Evolutionary conservation across 2,888 invertebrate species (phyloP), one percentile per base, ranked within the genome.

Genomic region (Herminia tarsipennalis): DNA sequence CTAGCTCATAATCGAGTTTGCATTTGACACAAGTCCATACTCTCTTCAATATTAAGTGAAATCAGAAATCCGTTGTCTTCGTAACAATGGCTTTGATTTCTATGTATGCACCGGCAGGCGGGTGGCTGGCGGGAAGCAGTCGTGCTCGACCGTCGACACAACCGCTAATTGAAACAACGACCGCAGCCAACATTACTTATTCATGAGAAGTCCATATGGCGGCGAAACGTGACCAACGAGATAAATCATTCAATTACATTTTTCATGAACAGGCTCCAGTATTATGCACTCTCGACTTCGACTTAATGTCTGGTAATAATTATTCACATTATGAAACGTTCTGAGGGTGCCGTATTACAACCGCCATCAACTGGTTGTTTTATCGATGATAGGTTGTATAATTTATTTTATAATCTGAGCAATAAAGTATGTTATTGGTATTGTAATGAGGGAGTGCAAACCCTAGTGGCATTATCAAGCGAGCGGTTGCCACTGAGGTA

Each of bases 111-210:
- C 9, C 16, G 9, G 8, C 9, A n/a, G 54, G 60, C 45, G 56
- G 42, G 50, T 66, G 66, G 56, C 48, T 59, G 66, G 70, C 68
- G 71, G 78, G 75, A 73, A 80, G 78, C 76, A 76, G 78, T 74
- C 81, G 78, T 76, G 79, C 71, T 72, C 74, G 80, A 77, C 79
- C 81, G 81, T 79, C 82, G 86, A 88, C 88, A 85, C 79, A 81
- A 86, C 88, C 88, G 84, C 91, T 90, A 90, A 91, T 91, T 90
- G 89, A 90, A 89, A 90, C 91, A 88, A 88, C 88, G 88, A 88
- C 83, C 86, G 85, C 81, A 80, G 81, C 80, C 78, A 74, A 77
- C 86, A 89, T 90, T 85, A 90, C 82, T 90, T 89, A 91, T 91
- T 91, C 91, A 91, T 91, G 91, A 88, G 88, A 78, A 83, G 80